phyloP scores from a whole-genome alignment of 2,888 invertebrate species.

The Kryphioiulus occultus region DNA sequence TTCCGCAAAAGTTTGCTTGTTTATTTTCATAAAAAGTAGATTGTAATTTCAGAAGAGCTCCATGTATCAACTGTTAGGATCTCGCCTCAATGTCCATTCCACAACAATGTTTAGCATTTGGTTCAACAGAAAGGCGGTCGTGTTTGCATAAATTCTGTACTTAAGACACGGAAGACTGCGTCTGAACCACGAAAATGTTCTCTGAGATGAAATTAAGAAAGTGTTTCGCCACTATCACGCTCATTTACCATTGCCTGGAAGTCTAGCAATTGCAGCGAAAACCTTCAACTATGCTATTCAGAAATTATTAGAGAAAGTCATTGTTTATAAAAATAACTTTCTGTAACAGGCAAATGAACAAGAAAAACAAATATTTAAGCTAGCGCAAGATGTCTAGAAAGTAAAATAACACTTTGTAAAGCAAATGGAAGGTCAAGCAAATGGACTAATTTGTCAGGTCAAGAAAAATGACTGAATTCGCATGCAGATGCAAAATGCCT shows the following conservation, averaged over 20 bases:
- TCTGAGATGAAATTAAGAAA: background rate
- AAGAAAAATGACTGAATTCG: no score
- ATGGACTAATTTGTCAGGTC: no score
- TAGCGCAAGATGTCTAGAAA: no score
- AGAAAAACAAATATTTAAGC: no score
- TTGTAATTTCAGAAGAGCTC: background rate
- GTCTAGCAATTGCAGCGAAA: background rate
- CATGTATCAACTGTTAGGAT: background rate
- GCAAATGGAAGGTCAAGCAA: no score
- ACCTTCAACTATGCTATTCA: background rate
- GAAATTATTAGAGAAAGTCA: background rate
- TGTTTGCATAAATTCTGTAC: background rate
- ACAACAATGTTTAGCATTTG: background rate
- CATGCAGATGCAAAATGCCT: no score
- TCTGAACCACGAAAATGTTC: background rate
- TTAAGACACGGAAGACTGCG: background rate
- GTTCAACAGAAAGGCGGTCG: background rate
- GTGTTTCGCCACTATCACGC: background rate
- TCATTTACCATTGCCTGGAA: background rate
- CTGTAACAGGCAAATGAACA: no score
- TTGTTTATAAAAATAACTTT: no score
- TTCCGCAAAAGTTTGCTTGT: background rate
- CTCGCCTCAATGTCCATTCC: background rate
- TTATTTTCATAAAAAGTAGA: background rate
- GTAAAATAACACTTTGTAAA: no score